A percentile compares a stretch with the other conserved stretches of the same genome.
Evolutionary conservation across 2,797 vertebrate species (phyloP).

Genomic region (Molossus alvarezi): DNA sequence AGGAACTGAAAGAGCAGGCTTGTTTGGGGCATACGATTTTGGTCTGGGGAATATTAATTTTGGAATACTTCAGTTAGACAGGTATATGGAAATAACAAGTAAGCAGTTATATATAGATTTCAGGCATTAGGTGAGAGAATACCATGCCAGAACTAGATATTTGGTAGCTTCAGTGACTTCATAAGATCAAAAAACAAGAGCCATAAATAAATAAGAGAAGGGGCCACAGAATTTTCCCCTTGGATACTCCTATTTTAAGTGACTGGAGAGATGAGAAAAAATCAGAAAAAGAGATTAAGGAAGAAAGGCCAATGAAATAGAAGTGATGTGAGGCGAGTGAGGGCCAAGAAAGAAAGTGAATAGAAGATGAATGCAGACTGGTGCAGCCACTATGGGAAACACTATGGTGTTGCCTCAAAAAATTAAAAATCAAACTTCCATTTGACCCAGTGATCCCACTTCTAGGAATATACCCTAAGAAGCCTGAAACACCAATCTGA

Average conservation of each 20-base stretch:
- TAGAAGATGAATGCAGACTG: not conserved
- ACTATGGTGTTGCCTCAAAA: no score
- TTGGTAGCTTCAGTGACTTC: not conserved
- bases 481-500: no score
- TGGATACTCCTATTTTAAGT: not conserved
- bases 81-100: not conserved
- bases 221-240: not conserved
- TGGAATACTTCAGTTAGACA: not conserved
- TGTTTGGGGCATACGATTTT: not conserved
- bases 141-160: not conserved
- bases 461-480: no score
- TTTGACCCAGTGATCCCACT: no score
- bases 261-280: slow-evolving; percentile 1
- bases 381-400: no score
- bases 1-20: not conserved
- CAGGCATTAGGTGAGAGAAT: not conserved
- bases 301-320: not conserved
- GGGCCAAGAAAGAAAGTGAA: not conserved
- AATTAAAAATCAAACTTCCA: no score
- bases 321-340: not conserved
- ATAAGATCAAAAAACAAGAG: not conserved
- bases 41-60: not conserved
- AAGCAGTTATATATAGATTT: not conserved
- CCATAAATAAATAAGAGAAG: not conserved
- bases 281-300: not conserved